phyloP scores from a whole-genome alignment of 2,888 invertebrate species.

The Phorcus lineatus region DNA sequence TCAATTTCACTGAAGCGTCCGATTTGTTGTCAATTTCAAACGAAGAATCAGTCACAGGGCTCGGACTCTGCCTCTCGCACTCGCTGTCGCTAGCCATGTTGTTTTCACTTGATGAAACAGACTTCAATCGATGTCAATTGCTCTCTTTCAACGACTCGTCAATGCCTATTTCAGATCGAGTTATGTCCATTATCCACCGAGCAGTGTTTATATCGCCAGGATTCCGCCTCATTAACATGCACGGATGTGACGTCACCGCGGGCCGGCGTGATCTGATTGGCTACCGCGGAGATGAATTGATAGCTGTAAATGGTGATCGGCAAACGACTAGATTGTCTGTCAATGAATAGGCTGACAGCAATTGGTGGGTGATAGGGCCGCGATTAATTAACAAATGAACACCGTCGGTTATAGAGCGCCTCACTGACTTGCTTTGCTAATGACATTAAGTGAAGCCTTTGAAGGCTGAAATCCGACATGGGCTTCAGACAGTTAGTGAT shows the following conservation, averaged over 20 bases:
- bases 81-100: constrained; percentile 1
- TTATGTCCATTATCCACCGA: not conserved
- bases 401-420: constrained; percentile 6
- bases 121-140: not conserved
- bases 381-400: constrained; percentile 28
- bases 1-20: constrained; percentile 21
- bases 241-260: constrained; percentile 27
- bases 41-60: not conserved
- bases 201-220: constrained; percentile 21
- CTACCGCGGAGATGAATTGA: constrained; percentile 11
- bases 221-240: not conserved
- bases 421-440: constrained; percentile 5
- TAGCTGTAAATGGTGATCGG: constrained; percentile 26
- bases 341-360: constrained; percentile 25
- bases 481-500: not conserved
- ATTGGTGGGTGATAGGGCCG: constrained; percentile 20
- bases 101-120: not conserved
- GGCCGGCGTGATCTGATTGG: not conserved
- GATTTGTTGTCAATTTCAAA: not conserved
- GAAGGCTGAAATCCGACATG: not conserved
- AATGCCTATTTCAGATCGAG: not conserved
- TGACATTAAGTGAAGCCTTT: constrained; percentile 25
- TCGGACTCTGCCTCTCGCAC: not conserved
- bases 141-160: not conserved
- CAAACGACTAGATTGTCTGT: constrained; percentile 17